Conservation (phyloP, 2,113 vertebrate species). For the Okapia johnstoni region DNA sequence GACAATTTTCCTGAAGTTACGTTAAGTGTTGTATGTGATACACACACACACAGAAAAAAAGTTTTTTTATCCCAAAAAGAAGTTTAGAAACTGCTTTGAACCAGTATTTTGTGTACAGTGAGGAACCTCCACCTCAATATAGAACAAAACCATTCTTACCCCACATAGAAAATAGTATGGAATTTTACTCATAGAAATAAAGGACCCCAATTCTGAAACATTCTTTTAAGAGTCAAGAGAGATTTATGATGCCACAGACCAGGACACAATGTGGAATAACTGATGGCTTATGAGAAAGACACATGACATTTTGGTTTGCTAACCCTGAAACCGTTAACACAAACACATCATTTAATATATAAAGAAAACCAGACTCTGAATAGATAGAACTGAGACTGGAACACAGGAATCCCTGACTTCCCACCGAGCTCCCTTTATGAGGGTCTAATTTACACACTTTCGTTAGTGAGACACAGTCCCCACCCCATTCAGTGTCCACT, state of each 20-base stretch:
- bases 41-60: neutral
- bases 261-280: neutral
- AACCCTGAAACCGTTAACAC: neutral
- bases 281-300: neutral
- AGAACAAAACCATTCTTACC: neutral
- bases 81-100: neutral
- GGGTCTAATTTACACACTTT: neutral
- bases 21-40: neutral
- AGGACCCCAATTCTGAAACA: neutral
- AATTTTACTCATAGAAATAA: neutral
- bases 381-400: neutral
- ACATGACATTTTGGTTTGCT: neutral
- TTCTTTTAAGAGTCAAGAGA: neutral
- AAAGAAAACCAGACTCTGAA: neutral
- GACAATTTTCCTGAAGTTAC: neutral
- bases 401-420: neutral
- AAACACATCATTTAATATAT: neutral
- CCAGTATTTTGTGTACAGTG: neutral
- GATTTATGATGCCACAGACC: neutral
- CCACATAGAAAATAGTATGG: neutral
- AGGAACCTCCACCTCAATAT: neutral
- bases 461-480: neutral
- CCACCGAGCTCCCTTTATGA: neutral
- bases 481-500: neutral
- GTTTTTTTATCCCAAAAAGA: neutral